Conservation (phyloP, 2,797 vertebrate species). For the Mormyrus proboscirostris region DNA sequence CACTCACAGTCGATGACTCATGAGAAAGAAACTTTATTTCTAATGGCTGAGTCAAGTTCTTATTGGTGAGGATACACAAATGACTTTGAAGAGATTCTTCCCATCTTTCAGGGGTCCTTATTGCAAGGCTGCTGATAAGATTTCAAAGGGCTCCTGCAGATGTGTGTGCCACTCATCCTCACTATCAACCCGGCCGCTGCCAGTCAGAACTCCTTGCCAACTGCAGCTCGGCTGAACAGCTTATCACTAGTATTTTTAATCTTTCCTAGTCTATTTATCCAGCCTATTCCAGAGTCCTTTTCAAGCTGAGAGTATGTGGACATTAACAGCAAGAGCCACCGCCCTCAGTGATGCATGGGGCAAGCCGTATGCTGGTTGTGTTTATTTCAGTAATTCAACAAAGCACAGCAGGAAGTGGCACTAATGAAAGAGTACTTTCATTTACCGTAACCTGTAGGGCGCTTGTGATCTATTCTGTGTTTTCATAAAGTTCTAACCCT, state of each 20-base stretch:
- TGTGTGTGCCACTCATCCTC: slow-evolving; percentile 25
- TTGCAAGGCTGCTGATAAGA: slow-evolving; percentile 7
- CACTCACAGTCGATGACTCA: slow-evolving; percentile 45
- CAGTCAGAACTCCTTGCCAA: slow-evolving; percentile 33
- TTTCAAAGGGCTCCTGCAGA: neutral
- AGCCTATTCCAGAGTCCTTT: slow-evolving; percentile 24
- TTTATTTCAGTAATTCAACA: slow-evolving; percentile 1
- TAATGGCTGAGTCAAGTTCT: slow-evolving; percentile 32
- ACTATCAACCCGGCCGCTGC: slow-evolving; percentile 31
- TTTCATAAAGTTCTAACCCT: neutral
- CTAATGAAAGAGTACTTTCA: neutral
- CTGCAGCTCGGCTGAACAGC: slow-evolving; percentile 36
- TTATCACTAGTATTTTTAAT: slow-evolving; percentile 30
- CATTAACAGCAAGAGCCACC: slow-evolving; percentile 17
- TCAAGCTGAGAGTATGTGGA: slow-evolving; percentile 43
- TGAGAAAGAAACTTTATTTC: slow-evolving; percentile 30
- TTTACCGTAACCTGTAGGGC: neutral
- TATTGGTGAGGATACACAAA: slow-evolving; percentile 36
- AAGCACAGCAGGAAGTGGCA: neutral
- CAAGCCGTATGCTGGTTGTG: neutral
- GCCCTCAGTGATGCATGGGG: neutral
- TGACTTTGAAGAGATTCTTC: slow-evolving; percentile 29
- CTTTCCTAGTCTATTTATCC: neutral
- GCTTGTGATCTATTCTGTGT: neutral
- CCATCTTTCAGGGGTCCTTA: slow-evolving; percentile 22